These are phyloP conservation scores for Trichogramma pretiosum DNA, from an alignment of 1,140 invertebrate species.

Conservation along the genomic window DNA sequence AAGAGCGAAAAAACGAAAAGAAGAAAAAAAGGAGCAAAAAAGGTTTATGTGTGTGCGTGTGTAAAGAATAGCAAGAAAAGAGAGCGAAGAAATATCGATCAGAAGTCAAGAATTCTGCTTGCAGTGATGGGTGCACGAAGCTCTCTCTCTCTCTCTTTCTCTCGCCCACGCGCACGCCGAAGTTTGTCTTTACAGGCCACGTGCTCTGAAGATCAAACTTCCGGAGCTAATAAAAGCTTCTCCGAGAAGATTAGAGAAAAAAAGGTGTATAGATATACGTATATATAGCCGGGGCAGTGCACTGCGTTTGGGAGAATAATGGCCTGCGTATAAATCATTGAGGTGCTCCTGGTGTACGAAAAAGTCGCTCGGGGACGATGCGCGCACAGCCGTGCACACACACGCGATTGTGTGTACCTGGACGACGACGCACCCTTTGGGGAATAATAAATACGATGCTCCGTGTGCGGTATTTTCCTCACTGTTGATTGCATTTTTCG, in stretches of 20 bases:
- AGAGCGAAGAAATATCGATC: slow-evolving; percentile 16
- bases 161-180: background rate
- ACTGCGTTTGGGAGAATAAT: slow-evolving; percentile 10
- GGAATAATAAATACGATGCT: slow-evolving; percentile 19
- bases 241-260: too few species aligned
- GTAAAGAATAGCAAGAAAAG: too few species aligned
- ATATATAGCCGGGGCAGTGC: background rate
- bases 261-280: too few species aligned
- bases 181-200: slow-evolving; percentile 20
- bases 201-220: slow-evolving; percentile 21
- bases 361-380: slow-evolving; percentile 2
- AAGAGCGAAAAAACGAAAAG: background rate
- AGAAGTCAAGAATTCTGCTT: too few species aligned
- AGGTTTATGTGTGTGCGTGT: background rate
- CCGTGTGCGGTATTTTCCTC: too few species aligned
- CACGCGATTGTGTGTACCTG: too few species aligned
- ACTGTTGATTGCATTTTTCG: too few species aligned
- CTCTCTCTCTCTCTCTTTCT: too few species aligned
- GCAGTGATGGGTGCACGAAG: too few species aligned
- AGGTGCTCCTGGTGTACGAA: background rate
- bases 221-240: slow-evolving; percentile 19
- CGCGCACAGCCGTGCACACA: too few species aligned
- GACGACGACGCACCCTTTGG: background rate
- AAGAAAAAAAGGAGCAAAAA: background rate
- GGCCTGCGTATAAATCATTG: slow-evolving; percentile 16